phyloP scores from a whole-genome alignment of 2,797 vertebrate species.

The Paramormyrops hopkinsi region DNA sequence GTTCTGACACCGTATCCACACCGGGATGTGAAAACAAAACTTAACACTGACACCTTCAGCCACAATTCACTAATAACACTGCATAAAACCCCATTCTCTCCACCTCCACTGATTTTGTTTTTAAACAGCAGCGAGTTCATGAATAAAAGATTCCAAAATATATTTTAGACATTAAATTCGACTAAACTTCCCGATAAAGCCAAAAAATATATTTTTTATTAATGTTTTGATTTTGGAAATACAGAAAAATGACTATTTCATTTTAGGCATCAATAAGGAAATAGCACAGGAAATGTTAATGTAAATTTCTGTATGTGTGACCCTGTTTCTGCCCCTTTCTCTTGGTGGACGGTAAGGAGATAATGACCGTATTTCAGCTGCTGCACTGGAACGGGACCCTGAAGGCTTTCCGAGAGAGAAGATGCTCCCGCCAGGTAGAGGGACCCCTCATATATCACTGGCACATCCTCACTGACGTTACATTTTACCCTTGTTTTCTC shows the following conservation, averaged over 20 bases:
- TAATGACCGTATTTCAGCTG: conserved; percentile 88
- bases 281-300: neutral
- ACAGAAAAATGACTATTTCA: neutral
- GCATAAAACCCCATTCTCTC: neutral
- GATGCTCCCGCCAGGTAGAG: conserved; percentile 76
- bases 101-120: neutral
- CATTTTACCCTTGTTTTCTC: neutral
- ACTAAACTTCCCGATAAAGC: neutral
- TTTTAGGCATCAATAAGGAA: neutral
- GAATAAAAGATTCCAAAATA: neutral
- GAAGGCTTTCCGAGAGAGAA: conserved; percentile 75
- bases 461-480: neutral
- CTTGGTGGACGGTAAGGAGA: conserved; percentile 58
- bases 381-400: conserved; percentile 87
- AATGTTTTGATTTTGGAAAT: neutral
- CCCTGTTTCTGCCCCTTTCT: neutral
- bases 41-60: neutral
- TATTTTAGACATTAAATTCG: neutral
- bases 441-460: neutral
- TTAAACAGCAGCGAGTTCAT: neutral
- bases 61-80: neutral
- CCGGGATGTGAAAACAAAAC: neutral
- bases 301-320: neutral
- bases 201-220: neutral
- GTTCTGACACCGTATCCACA: neutral